phyloP scores from a whole-genome alignment of 2,113 vertebrate genomes.

The Oncorhynchus kisutch region DNA sequence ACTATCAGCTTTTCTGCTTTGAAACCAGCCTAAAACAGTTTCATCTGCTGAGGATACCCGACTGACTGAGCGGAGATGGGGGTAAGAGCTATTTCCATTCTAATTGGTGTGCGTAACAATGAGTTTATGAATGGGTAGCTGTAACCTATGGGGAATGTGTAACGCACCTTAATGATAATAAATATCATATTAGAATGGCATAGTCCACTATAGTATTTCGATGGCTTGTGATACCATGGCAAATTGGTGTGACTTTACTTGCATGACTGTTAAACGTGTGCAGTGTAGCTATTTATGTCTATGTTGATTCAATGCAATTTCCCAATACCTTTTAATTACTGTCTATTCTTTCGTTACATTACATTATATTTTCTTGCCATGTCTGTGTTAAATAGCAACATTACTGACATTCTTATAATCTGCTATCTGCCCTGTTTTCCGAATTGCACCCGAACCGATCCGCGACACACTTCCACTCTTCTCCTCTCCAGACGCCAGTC shows the following conservation, averaged over 20 bases:
- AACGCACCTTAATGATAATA: conserved; percentile 10
- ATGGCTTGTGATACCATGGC: neutral
- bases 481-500: conserved; percentile 10
- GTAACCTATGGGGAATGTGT: neutral
- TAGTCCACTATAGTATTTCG: conserved; percentile 24
- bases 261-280: neutral
- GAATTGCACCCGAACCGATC: conserved; percentile 24
- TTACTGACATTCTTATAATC: conserved; percentile 4
- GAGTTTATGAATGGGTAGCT: neutral
- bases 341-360: neutral
- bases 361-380: neutral
- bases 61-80: conserved; percentile 70
- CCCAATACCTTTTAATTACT: neutral
- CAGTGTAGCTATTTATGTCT: neutral
- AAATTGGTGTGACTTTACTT: neutral
- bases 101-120: conserved; percentile 1
- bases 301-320: neutral
- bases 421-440: neutral
- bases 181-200: conserved; percentile 38
- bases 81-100: conserved; percentile 59
- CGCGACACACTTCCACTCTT: conserved; percentile 6
- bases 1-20: conserved; percentile 41
- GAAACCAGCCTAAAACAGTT: conserved; percentile 25
- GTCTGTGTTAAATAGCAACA: neutral
- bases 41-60: conserved; percentile 56